Conservation (phyloP, 2,113 vertebrate species). For the Gopherus flavomarginatus region DNA sequence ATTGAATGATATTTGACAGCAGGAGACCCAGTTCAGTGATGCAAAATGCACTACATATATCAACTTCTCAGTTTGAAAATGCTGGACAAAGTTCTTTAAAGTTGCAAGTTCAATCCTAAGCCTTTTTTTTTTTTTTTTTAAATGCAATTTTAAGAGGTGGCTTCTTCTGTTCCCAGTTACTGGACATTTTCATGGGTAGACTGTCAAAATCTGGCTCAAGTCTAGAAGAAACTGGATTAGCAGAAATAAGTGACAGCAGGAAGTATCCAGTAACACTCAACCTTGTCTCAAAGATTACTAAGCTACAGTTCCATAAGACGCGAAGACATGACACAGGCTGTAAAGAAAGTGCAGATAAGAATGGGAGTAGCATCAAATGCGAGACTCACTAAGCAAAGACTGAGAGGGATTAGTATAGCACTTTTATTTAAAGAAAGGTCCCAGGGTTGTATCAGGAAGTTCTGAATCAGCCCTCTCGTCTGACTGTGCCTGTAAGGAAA, state of each 20-base stretch:
- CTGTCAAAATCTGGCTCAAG: neutral
- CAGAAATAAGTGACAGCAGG: neutral
- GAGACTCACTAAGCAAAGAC: neutral
- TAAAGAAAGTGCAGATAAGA: neutral
- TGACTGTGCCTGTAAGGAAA: neutral
- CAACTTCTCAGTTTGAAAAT: neutral
- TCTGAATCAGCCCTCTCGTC: neutral
- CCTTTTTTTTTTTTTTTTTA: neutral
- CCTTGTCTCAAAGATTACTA: too few relatives aligned
- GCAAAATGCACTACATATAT: neutral
- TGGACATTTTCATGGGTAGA: neutral
- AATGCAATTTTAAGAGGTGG: neutral
- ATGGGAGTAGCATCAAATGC: neutral
- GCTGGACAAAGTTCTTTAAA: neutral
- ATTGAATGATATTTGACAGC: neutral
- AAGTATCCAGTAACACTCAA: neutral
- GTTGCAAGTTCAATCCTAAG: neutral
- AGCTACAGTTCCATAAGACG: neutral
- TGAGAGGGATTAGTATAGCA: neutral
- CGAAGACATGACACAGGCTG: neutral
- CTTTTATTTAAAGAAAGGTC: neutral
- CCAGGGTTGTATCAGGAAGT: constrained; percentile 16
- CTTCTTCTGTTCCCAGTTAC: neutral
- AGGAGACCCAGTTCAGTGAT: neutral
- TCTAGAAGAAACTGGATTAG: neutral